Evolutionary conservation across 2,888 invertebrate species (phyloP), one percentile per base, ranked within the genome.

Genomic region (Tanytarsus gracilentus): DNA sequence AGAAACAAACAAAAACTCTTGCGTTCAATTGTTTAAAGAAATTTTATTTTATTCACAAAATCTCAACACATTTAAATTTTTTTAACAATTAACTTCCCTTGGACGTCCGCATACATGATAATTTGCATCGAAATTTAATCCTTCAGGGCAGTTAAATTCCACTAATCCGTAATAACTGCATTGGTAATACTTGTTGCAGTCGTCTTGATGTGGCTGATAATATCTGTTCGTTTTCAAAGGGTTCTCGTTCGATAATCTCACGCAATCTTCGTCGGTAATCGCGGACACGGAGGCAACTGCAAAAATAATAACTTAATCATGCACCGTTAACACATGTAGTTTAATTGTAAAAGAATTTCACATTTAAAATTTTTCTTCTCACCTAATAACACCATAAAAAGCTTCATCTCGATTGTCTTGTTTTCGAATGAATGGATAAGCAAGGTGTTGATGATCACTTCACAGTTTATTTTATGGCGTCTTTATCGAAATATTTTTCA

Each of bases 251-350:
- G 55, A 39, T 9, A 55, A 26, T 21, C 25, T 33, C 33, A 55
- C 55, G 26, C 55, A 55, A 55, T 55, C 55, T 26, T 33, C 36
- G 4, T 55, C 55, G 11, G n/a, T 39, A n/a, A 33, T 33, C 11
- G 55, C 55, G 44, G 44, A 44, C 18, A 44, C 23, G 9, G 11
- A 44, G 23, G 44, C 18, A 44, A 44, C 44, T 44, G 23, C 16
- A 44, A 44, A 33, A 11, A 33, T 11, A 33, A 5, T 11, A 5
- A 2, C 9, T n/a, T 11, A 33, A 33, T 33, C 9, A 4, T 2
- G 9, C 3, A 33, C 11, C 11, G 4, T 36, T 16, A 36, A n/a
- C 36, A 36, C 23, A 23, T 18, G 5, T 23, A 44, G 11, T 44
- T 23, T 36, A 16, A 36, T 16, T 6, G 18, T 18, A 23, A 23